Conservation (phyloP, 1,140 invertebrate species). For the Temnothorax nylanderi region DNA sequence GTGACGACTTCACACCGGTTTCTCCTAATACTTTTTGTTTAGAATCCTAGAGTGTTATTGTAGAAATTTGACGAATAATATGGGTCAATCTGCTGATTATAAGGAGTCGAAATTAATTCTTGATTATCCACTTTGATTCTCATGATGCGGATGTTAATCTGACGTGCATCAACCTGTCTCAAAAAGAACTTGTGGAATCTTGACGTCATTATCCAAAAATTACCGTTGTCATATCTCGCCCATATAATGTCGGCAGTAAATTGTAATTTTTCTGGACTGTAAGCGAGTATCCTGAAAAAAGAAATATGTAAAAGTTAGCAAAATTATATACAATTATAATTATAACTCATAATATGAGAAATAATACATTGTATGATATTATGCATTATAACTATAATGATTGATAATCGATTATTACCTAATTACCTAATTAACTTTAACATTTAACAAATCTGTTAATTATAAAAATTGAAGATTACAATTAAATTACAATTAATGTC, state of each 20-base stretch:
- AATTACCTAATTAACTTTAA: background rate
- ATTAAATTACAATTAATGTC: background rate
- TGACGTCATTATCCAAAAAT: conserved; percentile 89
- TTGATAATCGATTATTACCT: background rate
- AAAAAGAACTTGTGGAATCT: conserved; percentile 93
- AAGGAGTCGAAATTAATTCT: background rate
- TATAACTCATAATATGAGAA: background rate
- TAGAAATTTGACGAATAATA: conserved; percentile 64
- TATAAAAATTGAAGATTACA: background rate
- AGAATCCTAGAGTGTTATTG: conserved; percentile 71
- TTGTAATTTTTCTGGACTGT: conserved; percentile 90
- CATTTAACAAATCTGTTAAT: background rate
- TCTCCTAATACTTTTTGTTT: background rate
- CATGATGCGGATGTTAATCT: conserved; percentile 89
- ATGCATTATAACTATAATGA: background rate
- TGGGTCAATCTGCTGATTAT: conserved; percentile 49
- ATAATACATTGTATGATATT: too few relatives aligned
- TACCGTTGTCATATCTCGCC: conserved; percentile 88
- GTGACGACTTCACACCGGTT: too few relatives aligned
- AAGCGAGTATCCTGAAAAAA: conserved; percentile 88
- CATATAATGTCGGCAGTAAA: conserved; percentile 91
- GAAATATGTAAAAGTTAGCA: conserved; percentile 3
- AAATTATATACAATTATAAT: conserved; percentile 42
- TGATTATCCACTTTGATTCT: conserved; percentile 80
- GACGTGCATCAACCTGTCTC: conserved; percentile 86